A percentile compares a stretch with the other conserved stretches of the same genome.
These are phyloP conservation scores for Cladorhizidae sp. DNA, from an alignment of 37 sponge, comb jelly and placozoan genomes.

Conservation along the genomic window DNA sequence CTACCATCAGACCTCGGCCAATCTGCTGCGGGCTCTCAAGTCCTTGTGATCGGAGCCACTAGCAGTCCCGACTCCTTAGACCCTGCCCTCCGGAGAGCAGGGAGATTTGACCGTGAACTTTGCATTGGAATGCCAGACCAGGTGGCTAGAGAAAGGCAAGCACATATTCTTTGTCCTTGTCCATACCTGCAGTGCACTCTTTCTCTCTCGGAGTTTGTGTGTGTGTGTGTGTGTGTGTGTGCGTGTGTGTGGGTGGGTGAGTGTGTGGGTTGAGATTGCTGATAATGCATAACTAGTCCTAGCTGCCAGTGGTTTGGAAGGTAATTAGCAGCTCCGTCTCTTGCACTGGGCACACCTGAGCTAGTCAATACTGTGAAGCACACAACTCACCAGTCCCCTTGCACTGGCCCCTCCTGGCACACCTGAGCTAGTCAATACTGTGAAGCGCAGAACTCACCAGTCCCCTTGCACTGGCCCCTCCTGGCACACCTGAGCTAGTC, in stretches of 20 bases:
- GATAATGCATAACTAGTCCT: too few relatives aligned
- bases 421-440: too few relatives aligned
- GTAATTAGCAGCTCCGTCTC: too few relatives aligned
- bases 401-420: too few relatives aligned
- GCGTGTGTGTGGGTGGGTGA: conserved; percentile 1
- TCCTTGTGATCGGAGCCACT: conserved; percentile 93
- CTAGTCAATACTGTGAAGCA: too few relatives aligned
- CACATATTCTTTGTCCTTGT: too few relatives aligned
- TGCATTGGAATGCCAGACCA: conserved; percentile 92
- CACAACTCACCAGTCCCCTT: too few relatives aligned
- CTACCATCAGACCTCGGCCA: conserved; percentile 24
- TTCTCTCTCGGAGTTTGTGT: neutral
- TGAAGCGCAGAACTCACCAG: too few relatives aligned
- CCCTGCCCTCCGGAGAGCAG: conserved; percentile 90
- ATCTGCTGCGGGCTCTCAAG: conserved; percentile 9
- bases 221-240: conserved; percentile 14
- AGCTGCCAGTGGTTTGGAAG: too few relatives aligned
- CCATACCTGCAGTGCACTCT: neutral
- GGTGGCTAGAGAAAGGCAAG: conserved; percentile 62
- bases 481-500: too few relatives aligned
- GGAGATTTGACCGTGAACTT: conserved; percentile 93
- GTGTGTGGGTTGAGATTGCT: conserved; percentile 2
- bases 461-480: too few relatives aligned
- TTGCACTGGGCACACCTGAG: too few relatives aligned
- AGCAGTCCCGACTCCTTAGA: conserved; percentile 85